These are phyloP conservation scores for Romanomermis culicivorax DNA, from an alignment of 2,888 invertebrate species.

Conservation along the genomic window DNA sequence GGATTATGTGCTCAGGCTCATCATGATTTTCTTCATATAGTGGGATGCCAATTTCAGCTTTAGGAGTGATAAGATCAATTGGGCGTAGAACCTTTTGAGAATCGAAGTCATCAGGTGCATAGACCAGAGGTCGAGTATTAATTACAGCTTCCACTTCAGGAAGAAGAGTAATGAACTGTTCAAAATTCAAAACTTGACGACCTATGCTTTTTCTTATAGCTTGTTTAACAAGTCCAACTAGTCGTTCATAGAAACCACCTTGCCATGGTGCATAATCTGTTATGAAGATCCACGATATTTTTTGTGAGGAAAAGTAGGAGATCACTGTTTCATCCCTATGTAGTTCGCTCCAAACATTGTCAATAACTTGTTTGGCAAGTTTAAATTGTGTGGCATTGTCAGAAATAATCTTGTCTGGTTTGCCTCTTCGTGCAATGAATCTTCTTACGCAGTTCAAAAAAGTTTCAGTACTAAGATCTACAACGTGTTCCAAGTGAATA, in stretches of 20 bases:
- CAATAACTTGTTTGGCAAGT: slow-evolving; percentile 25
- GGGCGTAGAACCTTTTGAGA: no score
- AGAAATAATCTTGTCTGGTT: slow-evolving; percentile 23
- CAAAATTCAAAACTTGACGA: no score
- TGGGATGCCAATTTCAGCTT: no score
- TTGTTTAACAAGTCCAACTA: slow-evolving; percentile 28
- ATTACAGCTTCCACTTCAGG: no score
- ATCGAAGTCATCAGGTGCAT: no score
- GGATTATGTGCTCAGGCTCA: no score
- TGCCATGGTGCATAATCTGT: slow-evolving; percentile 31
- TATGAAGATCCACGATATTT: slow-evolving; percentile 27
- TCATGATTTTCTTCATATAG: no score
- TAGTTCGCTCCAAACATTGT: slow-evolving; percentile 10
- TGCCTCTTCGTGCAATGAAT: slow-evolving; percentile 25
- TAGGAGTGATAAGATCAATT: no score
- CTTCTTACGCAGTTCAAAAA: slow-evolving; percentile 24
- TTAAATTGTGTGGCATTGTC: slow-evolving; percentile 32
- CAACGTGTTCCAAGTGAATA: slow-evolving; percentile 29
- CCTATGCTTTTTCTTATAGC: no score
- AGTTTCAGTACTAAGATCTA: slow-evolving; percentile 19
- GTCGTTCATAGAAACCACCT: slow-evolving; percentile 32
- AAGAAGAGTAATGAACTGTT: no score
- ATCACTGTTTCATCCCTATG: neutral
- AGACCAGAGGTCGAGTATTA: no score
- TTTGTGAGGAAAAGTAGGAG: slow-evolving; percentile 5